A percentile compares a stretch with the other conserved stretches of the same genome.
Evolutionary conservation across 1,140 invertebrate species (phyloP).

Genomic region (Apis dorsata): DNA sequence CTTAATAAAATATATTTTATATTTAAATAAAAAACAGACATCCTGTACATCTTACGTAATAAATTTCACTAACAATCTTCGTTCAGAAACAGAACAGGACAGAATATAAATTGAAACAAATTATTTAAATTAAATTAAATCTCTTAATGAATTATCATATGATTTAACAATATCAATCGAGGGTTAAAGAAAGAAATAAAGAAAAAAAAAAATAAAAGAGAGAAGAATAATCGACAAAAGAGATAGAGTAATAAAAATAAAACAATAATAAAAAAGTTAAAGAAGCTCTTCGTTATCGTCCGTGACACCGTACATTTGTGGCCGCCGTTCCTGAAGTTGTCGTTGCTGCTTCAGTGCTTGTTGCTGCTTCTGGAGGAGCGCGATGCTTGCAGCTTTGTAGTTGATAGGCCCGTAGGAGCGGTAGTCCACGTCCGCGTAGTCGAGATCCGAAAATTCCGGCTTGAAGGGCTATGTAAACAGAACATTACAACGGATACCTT

Average conservation of each 20-base stretch:
- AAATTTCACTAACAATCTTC: too few species aligned
- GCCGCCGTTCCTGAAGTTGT: conserved; percentile 68
- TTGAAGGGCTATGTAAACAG: conserved; percentile 82
- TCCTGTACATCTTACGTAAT: too few species aligned
- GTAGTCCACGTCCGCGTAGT: conserved; percentile 94
- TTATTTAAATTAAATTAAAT: not conserved
- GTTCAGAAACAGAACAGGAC: too few species aligned
- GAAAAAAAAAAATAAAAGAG: not conserved
- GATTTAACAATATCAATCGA: not conserved
- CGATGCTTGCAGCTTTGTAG: conserved; percentile 92
- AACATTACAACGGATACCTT: conserved; percentile 53
- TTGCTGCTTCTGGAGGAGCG: conserved; percentile 75
- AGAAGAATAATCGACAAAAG: not conserved
- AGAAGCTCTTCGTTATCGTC: conserved; percentile 79
- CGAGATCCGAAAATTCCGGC: conserved; percentile 88
- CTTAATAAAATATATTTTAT: too few species aligned
- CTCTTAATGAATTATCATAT: not conserved
- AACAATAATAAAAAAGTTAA: conserved; percentile 57
- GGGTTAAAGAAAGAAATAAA: not conserved
- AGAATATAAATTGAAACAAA: too few species aligned
- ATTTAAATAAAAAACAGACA: too few species aligned
- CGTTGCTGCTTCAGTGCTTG: conserved; percentile 66
- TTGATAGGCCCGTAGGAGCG: conserved; percentile 93
- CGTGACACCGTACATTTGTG: conserved; percentile 77
- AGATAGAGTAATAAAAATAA: not conserved